Evolutionary conservation across 2,113 vertebrate genomes (phyloP).

Genomic region (Ariopsis seemanni): DNA sequence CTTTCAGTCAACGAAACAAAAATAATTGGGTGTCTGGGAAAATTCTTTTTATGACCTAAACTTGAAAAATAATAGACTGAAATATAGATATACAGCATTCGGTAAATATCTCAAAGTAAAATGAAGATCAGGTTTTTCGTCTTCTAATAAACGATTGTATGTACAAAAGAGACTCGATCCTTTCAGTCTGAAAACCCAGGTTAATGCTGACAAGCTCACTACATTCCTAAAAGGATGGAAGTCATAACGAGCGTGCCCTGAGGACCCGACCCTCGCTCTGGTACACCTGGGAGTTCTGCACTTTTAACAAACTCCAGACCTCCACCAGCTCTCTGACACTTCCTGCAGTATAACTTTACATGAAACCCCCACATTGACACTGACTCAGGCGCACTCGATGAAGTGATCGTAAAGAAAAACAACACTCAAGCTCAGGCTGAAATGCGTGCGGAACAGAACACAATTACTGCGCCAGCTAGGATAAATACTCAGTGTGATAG

Average conservation of each 20-base stretch:
- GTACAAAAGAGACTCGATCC: neutral
- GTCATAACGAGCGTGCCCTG: slow-evolving; percentile 38
- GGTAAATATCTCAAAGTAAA: neutral
- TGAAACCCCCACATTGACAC: neutral
- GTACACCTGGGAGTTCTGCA: slow-evolving; percentile 23
- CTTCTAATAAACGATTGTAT: neutral
- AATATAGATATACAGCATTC: too few species aligned
- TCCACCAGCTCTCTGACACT: slow-evolving; percentile 20
- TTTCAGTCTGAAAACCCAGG: neutral
- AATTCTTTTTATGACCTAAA: too few species aligned
- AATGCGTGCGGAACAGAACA: neutral
- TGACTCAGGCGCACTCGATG: neutral
- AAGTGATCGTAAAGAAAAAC: neutral
- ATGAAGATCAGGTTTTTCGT: neutral
- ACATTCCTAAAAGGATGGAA: slow-evolving; percentile 42
- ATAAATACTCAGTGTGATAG: neutral
- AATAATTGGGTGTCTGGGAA: too few species aligned
- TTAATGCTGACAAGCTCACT: slow-evolving; percentile 17
- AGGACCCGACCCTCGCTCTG: slow-evolving; percentile 17
- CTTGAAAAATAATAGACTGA: too few species aligned
- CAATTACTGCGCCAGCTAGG: neutral
- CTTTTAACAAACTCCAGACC: slow-evolving; percentile 47
- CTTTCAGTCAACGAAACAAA: too few species aligned
- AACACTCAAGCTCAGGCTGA: neutral
- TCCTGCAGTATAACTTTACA: slow-evolving; percentile 34